A percentile compares a stretch with the other conserved stretches of the same genome.
These are phyloP conservation scores for Agriotes lineatus DNA, from an alignment of 2,888 invertebrate genomes.

Conservation along the genomic window DNA sequence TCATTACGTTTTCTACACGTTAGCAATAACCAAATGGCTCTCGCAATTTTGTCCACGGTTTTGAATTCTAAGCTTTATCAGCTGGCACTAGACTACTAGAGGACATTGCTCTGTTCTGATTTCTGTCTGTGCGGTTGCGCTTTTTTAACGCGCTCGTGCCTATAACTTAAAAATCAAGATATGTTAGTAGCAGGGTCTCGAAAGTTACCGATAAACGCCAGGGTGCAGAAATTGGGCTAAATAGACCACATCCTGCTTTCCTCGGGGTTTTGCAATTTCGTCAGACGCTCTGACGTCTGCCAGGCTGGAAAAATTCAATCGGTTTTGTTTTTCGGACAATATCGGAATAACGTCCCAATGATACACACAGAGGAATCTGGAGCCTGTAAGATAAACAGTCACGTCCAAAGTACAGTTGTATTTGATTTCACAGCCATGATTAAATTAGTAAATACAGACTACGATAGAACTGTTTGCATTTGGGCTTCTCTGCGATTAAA, in stretches of 20 bases:
- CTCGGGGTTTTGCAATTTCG: background rate
- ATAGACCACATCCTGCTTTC: background rate
- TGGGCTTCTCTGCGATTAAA: slow-evolving; percentile 4
- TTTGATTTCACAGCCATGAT: slow-evolving; percentile 10
- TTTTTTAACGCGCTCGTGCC: slow-evolving; percentile 15
- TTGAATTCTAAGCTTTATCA: slow-evolving; percentile 8
- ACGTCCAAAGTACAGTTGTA: slow-evolving; percentile 12
- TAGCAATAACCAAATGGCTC: too few relatives aligned
- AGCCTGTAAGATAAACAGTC: too few relatives aligned
- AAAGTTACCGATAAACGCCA: background rate
- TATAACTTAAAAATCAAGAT: slow-evolving; percentile 8
- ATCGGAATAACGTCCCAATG: background rate
- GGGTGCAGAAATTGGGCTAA: background rate
- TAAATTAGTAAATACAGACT: slow-evolving; percentile 24
- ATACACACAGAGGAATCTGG: background rate
- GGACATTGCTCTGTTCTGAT: slow-evolving; percentile 17
- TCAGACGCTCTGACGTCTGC: slow-evolving; percentile 6
- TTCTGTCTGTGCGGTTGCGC: background rate
- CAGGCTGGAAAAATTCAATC: background rate
- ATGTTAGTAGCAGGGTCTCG: background rate
- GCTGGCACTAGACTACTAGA: background rate
- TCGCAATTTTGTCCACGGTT: too few relatives aligned
- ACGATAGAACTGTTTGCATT: slow-evolving; percentile 17
- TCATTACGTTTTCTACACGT: too few relatives aligned
- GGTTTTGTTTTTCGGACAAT: background rate